These are phyloP conservation scores for Synodontis membranacea DNA, from an alignment of 2,113 vertebrate genomes.

Conservation along the genomic window DNA sequence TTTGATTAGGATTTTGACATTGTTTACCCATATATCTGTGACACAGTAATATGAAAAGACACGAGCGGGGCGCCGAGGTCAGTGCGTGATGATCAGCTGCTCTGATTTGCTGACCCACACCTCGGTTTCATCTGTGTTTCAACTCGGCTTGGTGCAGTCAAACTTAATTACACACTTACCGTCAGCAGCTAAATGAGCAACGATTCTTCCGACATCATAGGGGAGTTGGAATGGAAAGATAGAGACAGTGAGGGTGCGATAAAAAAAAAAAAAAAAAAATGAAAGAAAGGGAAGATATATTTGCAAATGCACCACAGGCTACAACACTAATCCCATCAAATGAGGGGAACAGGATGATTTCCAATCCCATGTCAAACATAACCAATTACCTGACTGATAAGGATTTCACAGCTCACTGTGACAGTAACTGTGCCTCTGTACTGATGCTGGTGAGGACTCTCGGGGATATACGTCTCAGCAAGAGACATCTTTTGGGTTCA, in stretches of 20 bases:
- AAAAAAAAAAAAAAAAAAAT: not conserved
- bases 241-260: not conserved
- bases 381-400: constrained; percentile 53
- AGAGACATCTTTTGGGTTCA: not conserved
- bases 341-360: constrained; percentile 49
- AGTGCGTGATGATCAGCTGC: constrained; percentile 38
- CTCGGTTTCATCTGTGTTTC: constrained; percentile 19
- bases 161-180: constrained; percentile 56
- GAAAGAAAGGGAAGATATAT: constrained; percentile 37
- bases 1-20: constrained; percentile 29
- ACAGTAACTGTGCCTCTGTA: constrained; percentile 20
- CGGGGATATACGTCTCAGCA: not conserved
- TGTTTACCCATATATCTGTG: not conserved
- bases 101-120: constrained; percentile 46
- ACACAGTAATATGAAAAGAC: constrained; percentile 23
- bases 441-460: not conserved
- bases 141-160: constrained; percentile 40
- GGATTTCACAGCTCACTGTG: constrained; percentile 42
- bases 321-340: constrained; percentile 67
- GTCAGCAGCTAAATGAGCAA: constrained; percentile 38
- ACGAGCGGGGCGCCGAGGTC: constrained; percentile 10
- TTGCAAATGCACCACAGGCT: constrained; percentile 47
- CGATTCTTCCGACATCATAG: constrained; percentile 13
- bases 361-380: constrained; percentile 61
- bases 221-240: not conserved